Conservation (phyloP, 2,888 invertebrate genomes). For the Parelbella ahira region DNA sequence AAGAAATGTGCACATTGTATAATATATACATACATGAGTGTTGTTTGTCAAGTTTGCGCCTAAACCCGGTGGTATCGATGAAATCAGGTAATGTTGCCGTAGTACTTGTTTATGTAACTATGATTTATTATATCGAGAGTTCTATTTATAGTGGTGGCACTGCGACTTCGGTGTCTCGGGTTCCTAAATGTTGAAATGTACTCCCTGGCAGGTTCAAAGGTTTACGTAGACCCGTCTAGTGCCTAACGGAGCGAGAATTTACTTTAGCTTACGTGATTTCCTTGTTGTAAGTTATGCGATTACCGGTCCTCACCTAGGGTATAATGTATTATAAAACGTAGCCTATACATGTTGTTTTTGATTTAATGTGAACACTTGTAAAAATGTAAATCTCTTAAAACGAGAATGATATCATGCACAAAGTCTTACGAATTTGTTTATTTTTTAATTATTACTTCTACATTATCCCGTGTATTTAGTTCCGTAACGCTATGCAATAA, state of each 20-base stretch:
- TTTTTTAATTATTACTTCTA: slow-evolving; percentile 37
- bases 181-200: slow-evolving; percentile 48
- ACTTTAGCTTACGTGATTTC: slow-evolving; percentile 61
- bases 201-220: slow-evolving; percentile 29
- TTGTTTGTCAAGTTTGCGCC: slow-evolving; percentile 59
- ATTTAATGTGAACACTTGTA: slow-evolving; percentile 59
- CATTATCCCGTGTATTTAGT: slow-evolving; percentile 46
- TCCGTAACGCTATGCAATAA: slow-evolving; percentile 51
- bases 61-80: slow-evolving; percentile 57
- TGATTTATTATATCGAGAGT: slow-evolving; percentile 44
- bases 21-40: slow-evolving; percentile 45
- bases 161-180: slow-evolving; percentile 49
- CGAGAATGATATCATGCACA: slow-evolving; percentile 69
- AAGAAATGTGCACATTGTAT: slow-evolving; percentile 69
- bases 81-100: slow-evolving; percentile 60
- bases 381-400: slow-evolving; percentile 63
- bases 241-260: slow-evolving; percentile 45
- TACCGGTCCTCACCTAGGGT: slow-evolving; percentile 62
- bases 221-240: slow-evolving; percentile 34
- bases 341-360: slow-evolving; percentile 59
- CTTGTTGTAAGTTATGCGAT: slow-evolving; percentile 49
- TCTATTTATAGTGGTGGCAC: slow-evolving; percentile 63
- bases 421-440: slow-evolving; percentile 62
- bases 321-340: slow-evolving; percentile 66
- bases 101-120: slow-evolving; percentile 59